These are phyloP conservation scores for Pseudomugil tenellus DNA, from an alignment of 2,797 vertebrate species.

Conservation along the genomic window DNA sequence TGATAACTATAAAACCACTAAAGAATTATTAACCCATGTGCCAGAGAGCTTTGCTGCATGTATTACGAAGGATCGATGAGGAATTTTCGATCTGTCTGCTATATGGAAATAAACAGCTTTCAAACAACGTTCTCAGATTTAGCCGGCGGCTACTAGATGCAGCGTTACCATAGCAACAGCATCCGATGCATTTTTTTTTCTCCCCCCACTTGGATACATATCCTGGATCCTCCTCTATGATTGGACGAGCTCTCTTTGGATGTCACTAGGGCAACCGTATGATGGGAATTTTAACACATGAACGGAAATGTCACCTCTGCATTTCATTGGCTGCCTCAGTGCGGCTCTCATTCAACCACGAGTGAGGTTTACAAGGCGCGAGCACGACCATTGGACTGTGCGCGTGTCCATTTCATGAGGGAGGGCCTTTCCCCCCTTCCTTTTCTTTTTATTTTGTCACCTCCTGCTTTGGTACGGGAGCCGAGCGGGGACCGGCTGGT, in stretches of 20 bases:
- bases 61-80: slow-evolving; percentile 18
- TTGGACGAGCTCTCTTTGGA: slow-evolving; percentile 65
- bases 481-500: slow-evolving; percentile 79
- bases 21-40: neutral
- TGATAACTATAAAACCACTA: neutral
- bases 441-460: neutral
- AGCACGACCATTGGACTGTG: slow-evolving; percentile 66
- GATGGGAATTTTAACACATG: slow-evolving; percentile 76
- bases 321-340: slow-evolving; percentile 56
- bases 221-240: slow-evolving; percentile 58
- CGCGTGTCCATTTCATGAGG: slow-evolving; percentile 60
- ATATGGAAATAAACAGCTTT: slow-evolving; percentile 20
- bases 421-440: slow-evolving; percentile 17
- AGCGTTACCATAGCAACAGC: slow-evolving; percentile 85
- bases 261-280: slow-evolving; percentile 80
- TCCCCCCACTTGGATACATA: slow-evolving; percentile 72
- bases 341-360: slow-evolving; percentile 52
- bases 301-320: slow-evolving; percentile 71
- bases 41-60: neutral
- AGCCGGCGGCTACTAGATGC: slow-evolving; percentile 40
- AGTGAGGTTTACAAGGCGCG: slow-evolving; percentile 39
- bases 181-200: slow-evolving; percentile 74
- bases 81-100: neutral
- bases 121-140: slow-evolving; percentile 31
- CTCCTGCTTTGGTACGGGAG: slow-evolving; percentile 77